A percentile compares a stretch with the other conserved stretches of the same genome.
phyloP scores from a whole-genome alignment of 2,888 invertebrate genomes.

The Phalangium opilio region DNA sequence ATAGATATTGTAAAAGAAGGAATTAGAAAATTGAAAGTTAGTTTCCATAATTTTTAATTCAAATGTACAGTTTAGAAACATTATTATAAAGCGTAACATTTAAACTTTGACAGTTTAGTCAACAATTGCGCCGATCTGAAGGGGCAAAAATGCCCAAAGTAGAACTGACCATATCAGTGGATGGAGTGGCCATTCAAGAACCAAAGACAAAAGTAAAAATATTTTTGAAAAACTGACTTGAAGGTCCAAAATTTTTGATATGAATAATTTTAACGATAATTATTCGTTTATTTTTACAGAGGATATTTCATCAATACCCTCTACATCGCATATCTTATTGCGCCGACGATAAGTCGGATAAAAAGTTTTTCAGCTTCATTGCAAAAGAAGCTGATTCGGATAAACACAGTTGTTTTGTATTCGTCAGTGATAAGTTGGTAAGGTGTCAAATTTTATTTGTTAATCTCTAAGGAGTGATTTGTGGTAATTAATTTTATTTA shows the following conservation, averaged over 20 bases:
- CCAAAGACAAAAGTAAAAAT: constrained; percentile 40
- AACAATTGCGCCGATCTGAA: constrained; percentile 61
- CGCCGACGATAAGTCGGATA: constrained; percentile 96
- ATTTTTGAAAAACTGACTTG: too few relatives aligned
- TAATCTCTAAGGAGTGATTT: neutral
- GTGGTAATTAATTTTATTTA: constrained; percentile 4
- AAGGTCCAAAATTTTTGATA: neutral
- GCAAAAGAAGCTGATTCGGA: constrained; percentile 64
- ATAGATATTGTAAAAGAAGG: constrained; percentile 96
- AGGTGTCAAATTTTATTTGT: constrained; percentile 20
- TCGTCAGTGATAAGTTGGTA: constrained; percentile 82
- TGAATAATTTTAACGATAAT: neutral
- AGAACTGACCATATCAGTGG: constrained; percentile 91
- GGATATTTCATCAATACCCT: constrained; percentile 84
- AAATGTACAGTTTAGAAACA: neutral
- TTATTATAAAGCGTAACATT: too few relatives aligned
- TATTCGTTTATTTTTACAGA: constrained; percentile 30
- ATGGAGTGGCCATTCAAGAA: constrained; percentile 86
- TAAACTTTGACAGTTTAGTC: constrained; percentile 53
- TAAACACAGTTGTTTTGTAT: constrained; percentile 88
- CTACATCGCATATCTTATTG: constrained; percentile 95
- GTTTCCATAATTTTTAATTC: neutral
- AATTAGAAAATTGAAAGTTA: constrained; percentile 69
- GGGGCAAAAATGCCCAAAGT: constrained; percentile 37
- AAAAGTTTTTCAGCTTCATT: constrained; percentile 90